These are phyloP conservation scores for Procambarus clarkii DNA, from an alignment of 1,140 invertebrate species.

Conservation along the genomic window DNA sequence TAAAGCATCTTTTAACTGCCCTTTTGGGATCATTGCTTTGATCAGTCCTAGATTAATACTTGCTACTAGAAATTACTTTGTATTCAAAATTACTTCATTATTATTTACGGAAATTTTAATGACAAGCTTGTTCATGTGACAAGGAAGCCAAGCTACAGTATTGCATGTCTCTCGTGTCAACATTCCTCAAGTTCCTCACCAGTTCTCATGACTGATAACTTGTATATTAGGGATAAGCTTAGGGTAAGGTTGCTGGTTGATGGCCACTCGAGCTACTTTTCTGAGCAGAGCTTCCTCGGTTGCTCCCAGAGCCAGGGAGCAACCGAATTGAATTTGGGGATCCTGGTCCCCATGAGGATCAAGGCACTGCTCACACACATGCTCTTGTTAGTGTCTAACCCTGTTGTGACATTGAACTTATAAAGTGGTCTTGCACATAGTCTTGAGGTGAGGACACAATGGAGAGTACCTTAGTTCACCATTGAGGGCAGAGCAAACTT, in stretches of 20 bases:
- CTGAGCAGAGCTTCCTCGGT: too few relatives aligned
- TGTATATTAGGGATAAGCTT: neutral
- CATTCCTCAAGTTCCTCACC: neutral
- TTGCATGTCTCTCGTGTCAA: conserved; percentile 12
- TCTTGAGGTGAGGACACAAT: too few relatives aligned
- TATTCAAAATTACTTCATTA: conserved; percentile 14
- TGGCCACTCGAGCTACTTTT: too few relatives aligned
- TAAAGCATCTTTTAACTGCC: neutral
- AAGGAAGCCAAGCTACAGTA: neutral
- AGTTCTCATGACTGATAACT: neutral
- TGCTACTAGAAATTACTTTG: conserved; percentile 26
- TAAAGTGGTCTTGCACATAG: too few relatives aligned
- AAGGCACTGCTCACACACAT: too few relatives aligned
- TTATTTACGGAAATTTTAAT: neutral
- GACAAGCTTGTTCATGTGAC: conserved; percentile 1
- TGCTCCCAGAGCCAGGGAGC: too few relatives aligned
- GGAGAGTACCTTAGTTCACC: too few relatives aligned
- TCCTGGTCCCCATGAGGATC: too few relatives aligned
- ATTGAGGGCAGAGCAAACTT: too few relatives aligned
- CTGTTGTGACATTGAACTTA: too few relatives aligned
- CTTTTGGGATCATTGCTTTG: conserved; percentile 3
- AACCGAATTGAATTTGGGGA: too few relatives aligned
- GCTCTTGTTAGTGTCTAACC: too few relatives aligned
- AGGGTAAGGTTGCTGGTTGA: neutral
- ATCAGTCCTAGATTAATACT: conserved; percentile 11